Percentiles rank a stretch among this genome's conserved stretches.
phyloP scores from a whole-genome alignment of 1,140 invertebrate genomes.

The Lamellibrachia luymesi region DNA sequence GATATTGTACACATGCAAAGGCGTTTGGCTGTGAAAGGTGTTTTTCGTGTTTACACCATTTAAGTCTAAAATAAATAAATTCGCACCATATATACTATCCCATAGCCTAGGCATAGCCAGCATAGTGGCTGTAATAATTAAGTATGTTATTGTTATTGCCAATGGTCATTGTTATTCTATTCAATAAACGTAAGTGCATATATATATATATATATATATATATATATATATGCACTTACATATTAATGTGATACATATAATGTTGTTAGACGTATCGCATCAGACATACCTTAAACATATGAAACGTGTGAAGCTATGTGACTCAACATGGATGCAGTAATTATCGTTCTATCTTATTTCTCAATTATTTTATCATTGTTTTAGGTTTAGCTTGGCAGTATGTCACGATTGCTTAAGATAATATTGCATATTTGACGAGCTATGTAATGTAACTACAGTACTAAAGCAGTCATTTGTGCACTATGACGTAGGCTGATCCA shows the following conservation, averaged over 20 bases:
- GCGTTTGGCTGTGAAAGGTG: no score
- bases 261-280: background rate
- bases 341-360: background rate
- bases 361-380: background rate
- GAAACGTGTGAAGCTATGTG: background rate
- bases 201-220: no score
- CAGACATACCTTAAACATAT: background rate
- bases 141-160: no score
- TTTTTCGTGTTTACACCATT: no score
- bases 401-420: background rate
- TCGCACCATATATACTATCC: no score
- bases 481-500: constrained; percentile 38
- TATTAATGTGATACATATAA: background rate
- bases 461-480: background rate
- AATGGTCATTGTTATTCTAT: no score
- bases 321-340: background rate
- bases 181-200: no score
- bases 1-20: no score
- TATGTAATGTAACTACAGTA: background rate
- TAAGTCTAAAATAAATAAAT: no score
- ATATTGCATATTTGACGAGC: background rate
- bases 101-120: no score
- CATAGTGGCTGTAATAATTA: no score
- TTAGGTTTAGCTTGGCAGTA: background rate
- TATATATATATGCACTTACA: no score